Percentiles rank a stretch among this genome's conserved stretches.
Evolutionary conservation across 2,113 vertebrate species (phyloP).

Genomic region (Choloepus hoffmanni): DNA sequence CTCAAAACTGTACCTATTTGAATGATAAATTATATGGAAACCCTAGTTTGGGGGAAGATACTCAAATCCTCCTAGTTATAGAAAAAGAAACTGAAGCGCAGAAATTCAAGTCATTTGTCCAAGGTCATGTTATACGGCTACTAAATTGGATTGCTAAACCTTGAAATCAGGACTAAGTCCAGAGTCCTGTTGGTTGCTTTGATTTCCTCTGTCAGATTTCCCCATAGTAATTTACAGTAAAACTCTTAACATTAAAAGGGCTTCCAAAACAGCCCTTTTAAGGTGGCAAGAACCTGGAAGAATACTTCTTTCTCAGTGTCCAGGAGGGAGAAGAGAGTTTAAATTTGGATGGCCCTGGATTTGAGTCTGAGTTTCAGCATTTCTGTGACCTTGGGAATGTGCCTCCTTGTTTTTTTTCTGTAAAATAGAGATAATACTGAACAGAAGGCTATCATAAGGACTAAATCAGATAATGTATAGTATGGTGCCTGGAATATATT

Average conservation of each 20-base stretch:
- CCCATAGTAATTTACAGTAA: not conserved
- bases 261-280: not conserved
- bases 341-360: not conserved
- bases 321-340: not conserved
- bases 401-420: not conserved
- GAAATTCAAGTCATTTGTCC: not conserved
- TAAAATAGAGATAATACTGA: not conserved
- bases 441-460: not conserved
- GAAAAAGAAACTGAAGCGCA: not conserved
- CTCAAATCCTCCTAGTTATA: not conserved
- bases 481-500: not conserved
- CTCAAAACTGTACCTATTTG: not conserved
- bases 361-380: not conserved
- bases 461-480: not conserved
- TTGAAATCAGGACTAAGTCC: constrained; percentile 17
- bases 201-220: not conserved
- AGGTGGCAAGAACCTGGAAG: not conserved
- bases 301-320: not conserved
- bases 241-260: not conserved
- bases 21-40: not conserved
- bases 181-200: not conserved
- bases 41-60: not conserved
- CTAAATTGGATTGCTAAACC: not conserved
- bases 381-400: not conserved
- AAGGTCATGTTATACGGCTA: not conserved